Percentiles rank a stretch among this genome's conserved stretches.
phyloP scores from a whole-genome alignment of 2,113 vertebrate genomes.

The Furnarius figulus region DNA sequence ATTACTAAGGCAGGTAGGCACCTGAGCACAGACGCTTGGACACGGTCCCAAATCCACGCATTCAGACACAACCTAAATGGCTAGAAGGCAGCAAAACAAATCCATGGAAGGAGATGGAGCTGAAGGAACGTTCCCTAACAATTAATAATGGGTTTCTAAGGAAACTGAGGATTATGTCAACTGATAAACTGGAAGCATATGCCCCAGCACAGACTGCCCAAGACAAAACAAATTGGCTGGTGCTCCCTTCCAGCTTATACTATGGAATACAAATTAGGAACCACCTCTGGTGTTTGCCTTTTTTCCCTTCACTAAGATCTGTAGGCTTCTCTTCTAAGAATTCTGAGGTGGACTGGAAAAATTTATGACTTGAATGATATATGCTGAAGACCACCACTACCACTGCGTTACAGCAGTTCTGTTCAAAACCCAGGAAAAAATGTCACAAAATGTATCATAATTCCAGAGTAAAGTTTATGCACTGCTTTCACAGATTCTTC shows the following conservation, averaged over 20 bases:
- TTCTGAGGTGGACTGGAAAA: background rate
- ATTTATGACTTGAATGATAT: background rate
- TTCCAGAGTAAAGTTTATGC: background rate
- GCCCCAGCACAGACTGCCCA: background rate
- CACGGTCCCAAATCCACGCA: constrained; percentile 28
- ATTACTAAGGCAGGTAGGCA: constrained; percentile 33
- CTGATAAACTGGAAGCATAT: constrained; percentile 11
- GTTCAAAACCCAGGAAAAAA: background rate
- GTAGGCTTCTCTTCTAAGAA: background rate
- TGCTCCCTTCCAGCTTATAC: background rate
- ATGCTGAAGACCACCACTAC: background rate
- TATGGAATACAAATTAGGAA: background rate
- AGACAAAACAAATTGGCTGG: background rate
- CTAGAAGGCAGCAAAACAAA: constrained; percentile 46
- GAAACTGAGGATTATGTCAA: constrained; percentile 21
- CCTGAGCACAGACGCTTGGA: constrained; percentile 22
- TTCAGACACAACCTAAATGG: constrained; percentile 12
- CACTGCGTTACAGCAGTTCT: background rate
- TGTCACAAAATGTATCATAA: background rate
- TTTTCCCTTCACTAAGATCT: background rate
- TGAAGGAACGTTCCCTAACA: constrained; percentile 11
- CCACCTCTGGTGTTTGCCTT: background rate
- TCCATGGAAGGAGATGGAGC: background rate
- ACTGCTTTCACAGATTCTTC: background rate
- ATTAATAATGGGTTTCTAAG: background rate